phyloP scores from a whole-genome alignment of 2,888 invertebrate genomes.

The Germaria angustata region DNA sequence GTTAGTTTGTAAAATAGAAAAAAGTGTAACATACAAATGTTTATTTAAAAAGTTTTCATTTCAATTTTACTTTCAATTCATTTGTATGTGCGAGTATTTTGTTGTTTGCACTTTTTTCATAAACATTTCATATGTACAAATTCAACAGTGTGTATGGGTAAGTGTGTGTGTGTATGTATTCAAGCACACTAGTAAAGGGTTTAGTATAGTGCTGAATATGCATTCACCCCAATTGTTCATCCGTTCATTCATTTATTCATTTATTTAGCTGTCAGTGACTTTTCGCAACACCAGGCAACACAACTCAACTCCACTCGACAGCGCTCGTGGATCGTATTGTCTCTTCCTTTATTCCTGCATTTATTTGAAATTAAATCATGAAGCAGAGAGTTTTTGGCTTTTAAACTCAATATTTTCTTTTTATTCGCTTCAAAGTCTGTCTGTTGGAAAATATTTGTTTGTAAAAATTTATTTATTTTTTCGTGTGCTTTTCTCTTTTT shows the following conservation, averaged over 20 bases:
- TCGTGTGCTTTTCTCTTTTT: background rate
- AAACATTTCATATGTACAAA: background rate
- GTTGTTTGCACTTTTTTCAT: conserved; percentile 22
- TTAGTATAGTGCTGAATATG: conserved; percentile 38
- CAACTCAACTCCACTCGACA: conserved; percentile 5
- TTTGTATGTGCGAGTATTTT: conserved; percentile 33
- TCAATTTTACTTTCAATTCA: conserved; percentile 67
- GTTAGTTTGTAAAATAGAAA: conserved; percentile 16
- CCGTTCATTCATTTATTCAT: conserved; percentile 59
- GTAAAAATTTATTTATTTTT: conserved; percentile 4
- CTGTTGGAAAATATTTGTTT: conserved; percentile 16
- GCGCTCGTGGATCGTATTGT: conserved; percentile 10
- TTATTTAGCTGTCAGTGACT: conserved; percentile 67
- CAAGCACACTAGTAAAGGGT: conserved; percentile 5
- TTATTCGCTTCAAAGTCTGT: conserved; percentile 21
- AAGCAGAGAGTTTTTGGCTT: conserved; percentile 54
- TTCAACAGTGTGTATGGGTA: background rate
- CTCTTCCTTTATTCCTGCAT: conserved; percentile 35
- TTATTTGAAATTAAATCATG: conserved; percentile 55
- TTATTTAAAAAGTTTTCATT: conserved; percentile 66
- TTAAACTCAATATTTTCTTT: conserved; percentile 54
- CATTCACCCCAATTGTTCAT: conserved; percentile 43
- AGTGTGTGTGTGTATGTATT: background rate
- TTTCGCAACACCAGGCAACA: conserved; percentile 49
- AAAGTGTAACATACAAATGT: conserved; percentile 63